Evolutionary conservation across 2,888 invertebrate species (phyloP), one percentile per base, ranked within the genome.

Genomic region (Drosophila mulleri): DNA sequence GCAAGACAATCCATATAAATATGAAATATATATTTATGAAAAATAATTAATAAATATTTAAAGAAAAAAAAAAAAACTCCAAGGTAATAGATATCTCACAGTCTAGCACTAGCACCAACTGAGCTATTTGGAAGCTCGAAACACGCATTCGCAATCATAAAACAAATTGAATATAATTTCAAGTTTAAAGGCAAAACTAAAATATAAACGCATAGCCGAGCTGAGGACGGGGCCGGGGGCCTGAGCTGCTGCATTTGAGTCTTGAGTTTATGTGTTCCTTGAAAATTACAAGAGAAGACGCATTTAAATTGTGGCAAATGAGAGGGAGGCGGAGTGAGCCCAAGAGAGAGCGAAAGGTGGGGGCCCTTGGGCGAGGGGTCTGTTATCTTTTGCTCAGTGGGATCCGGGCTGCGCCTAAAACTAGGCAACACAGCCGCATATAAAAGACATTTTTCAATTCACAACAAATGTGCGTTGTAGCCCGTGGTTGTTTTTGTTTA

Each of bases 121-220:
- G 12, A 1, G 48, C 48, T 7, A 29, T 16, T n/a, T 52, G 20
- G 16, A 6, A 58, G 8, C 50, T 39, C 14, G 20, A 6, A 44
- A 5, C 23, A 14, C 20, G 7, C 45, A 14, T 29, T 29, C 8
- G 29, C 29, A 41, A 70, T 62, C 74, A 75, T 66, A 72, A 74
- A 88, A 78, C 72, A 83, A 85, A 85, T 88, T 84, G 80, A 84
- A 84, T 84, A 84, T 76, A 84, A 84, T 80, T 75, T 82, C 68
- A 74, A 67, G 78, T 70, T 83, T 72, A 72, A 69, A 66, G 72
- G 74, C 71, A 62, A 70, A 66, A 73, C 47, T 77, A 57, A 87
- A 72, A 67, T 54, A 48, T 32, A 50, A 72, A 56, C 67, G 68
- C 62, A 64, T 58, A 50, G 56, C 18, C 53, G 47, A 37, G 54